Percentiles rank a stretch among this genome's conserved stretches.
Conservation (phyloP, 30 jellyfish, hydroid and myxozoan species). For the Mastigias papua region DNA sequence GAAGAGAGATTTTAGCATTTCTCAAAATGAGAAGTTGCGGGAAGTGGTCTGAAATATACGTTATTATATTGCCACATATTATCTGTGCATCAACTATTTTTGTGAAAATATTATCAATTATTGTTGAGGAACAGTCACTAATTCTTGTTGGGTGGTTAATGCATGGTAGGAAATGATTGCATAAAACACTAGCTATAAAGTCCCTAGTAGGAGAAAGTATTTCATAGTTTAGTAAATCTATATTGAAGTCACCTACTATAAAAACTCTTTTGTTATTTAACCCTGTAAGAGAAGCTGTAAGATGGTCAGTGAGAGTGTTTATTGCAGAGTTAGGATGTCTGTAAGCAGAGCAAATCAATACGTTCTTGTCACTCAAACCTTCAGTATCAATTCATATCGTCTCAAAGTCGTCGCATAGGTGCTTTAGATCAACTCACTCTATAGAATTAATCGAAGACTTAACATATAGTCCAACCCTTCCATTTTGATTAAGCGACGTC, state of each 20-base stretch:
- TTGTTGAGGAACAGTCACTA: conserved; percentile 34
- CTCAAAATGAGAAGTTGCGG: conserved; percentile 49
- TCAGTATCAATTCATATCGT: conserved; percentile 26
- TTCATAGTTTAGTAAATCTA: conserved; percentile 34
- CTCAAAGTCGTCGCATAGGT: conserved; percentile 16
- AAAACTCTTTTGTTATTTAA: neutral
- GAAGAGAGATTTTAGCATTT: conserved; percentile 27
- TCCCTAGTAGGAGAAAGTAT: conserved; percentile 42
- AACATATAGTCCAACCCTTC: conserved; percentile 54
- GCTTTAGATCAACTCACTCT: conserved; percentile 31
- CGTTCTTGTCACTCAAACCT: neutral
- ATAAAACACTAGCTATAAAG: conserved; percentile 10
- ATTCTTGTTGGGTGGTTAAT: conserved; percentile 48
- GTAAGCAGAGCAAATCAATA: conserved; percentile 43
- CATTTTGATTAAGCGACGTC: conserved; percentile 35
- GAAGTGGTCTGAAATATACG: conserved; percentile 52
- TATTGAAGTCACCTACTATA: conserved; percentile 56
- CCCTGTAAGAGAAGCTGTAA: conserved; percentile 15
- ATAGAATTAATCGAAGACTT: conserved; percentile 26
- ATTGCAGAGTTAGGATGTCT: conserved; percentile 47
- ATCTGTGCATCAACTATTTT: conserved; percentile 5
- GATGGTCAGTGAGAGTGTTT: conserved; percentile 18
- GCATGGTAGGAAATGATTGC: conserved; percentile 38
- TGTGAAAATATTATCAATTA: conserved; percentile 61
- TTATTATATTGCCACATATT: conserved; percentile 37